Conservation (phyloP, 2,113 vertebrate genomes). For the Actenoides hombroni region DNA sequence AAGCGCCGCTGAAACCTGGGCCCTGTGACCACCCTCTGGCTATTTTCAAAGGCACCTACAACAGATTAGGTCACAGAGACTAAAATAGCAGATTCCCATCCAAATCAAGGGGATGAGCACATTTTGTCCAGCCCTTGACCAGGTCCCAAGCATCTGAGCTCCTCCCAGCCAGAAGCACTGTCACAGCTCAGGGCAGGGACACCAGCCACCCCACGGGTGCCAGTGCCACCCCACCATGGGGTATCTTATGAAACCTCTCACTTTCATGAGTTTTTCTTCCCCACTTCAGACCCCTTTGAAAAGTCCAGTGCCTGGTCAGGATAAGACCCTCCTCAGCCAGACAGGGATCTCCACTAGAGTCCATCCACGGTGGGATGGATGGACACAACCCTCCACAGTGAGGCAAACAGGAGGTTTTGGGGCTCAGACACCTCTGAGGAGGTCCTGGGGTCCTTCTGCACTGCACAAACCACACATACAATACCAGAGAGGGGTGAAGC, state of each 20-base stretch:
- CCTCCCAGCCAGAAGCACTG: accelerated
- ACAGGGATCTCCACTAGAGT: not conserved
- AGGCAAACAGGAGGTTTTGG: accelerated
- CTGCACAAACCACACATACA: accelerated
- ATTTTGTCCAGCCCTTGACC: not conserved
- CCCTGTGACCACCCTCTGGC: not conserved
- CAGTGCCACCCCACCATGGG: accelerated
- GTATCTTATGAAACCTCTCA: accelerated
- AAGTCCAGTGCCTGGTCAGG: not conserved
- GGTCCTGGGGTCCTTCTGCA: not conserved
- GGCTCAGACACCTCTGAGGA: not conserved
- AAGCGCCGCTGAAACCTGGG: not conserved
- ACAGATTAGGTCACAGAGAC: conserved; percentile 26
- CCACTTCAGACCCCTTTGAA: not conserved
- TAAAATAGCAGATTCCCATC: conserved; percentile 41
- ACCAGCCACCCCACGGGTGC: accelerated
- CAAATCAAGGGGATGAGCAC: conserved; percentile 12
- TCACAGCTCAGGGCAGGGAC: not conserved
- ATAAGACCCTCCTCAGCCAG: not conserved
- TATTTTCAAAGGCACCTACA: conserved; percentile 33
- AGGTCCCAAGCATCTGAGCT: not conserved
- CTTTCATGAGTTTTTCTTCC: not conserved
- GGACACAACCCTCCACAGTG: not conserved
- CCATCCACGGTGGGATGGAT: not conserved
- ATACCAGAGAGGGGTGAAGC: not conserved